Conservation (phyloP, 1,140 invertebrate genomes). For the Mizuhopecten yessoensis region DNA sequence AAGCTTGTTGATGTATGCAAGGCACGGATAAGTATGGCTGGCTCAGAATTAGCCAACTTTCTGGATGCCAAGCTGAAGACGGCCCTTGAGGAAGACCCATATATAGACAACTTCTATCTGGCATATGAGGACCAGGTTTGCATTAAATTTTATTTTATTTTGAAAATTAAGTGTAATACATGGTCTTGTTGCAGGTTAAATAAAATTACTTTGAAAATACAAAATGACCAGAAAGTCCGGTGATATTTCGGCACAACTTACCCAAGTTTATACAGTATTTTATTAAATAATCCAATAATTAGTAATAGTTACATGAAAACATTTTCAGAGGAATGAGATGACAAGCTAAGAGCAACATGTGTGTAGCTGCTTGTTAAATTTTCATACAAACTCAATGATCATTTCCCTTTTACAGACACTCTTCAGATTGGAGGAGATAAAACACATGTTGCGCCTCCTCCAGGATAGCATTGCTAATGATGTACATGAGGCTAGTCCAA, state of each 20-base stretch:
- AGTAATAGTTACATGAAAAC: background rate
- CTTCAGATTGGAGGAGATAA: slow-evolving; percentile 66
- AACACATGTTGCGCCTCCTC: slow-evolving; percentile 64
- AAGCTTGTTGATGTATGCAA: slow-evolving; percentile 54
- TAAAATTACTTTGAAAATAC: too few species aligned
- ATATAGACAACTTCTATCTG: slow-evolving; percentile 56
- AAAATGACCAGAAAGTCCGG: too few species aligned
- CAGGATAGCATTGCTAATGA: slow-evolving; percentile 65
- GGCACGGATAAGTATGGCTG: slow-evolving; percentile 51
- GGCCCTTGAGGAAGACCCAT: slow-evolving; percentile 58
- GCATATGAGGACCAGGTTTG: slow-evolving; percentile 56
- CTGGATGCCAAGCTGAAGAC: slow-evolving; percentile 55
- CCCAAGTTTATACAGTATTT: background rate
- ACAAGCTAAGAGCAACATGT: too few species aligned
- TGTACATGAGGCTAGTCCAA: slow-evolving; percentile 63
- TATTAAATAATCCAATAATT: background rate
- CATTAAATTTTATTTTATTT: background rate
- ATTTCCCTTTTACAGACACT: slow-evolving; percentile 65
- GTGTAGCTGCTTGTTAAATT: too few species aligned
- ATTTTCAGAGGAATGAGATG: too few species aligned
- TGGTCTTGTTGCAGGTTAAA: too few species aligned
- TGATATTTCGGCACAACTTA: too few species aligned
- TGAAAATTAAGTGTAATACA: too few species aligned
- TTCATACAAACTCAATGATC: too few species aligned
- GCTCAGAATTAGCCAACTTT: slow-evolving; percentile 53